phyloP scores from a whole-genome alignment of 2,888 invertebrate genomes.

The Litoditis marina region DNA sequence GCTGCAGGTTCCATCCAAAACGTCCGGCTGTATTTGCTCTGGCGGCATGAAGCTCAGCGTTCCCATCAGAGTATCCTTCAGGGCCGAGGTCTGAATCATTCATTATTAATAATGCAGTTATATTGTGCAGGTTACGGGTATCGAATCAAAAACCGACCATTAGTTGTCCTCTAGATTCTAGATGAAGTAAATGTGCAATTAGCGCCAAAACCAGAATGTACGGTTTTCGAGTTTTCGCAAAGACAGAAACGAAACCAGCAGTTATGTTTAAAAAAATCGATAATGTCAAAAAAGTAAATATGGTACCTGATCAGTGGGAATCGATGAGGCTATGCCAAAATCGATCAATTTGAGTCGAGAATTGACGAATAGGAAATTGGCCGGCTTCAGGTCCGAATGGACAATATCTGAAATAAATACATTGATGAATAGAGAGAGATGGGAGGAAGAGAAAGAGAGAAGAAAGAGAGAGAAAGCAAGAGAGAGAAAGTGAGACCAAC shows the following conservation, averaged over 20 bases:
- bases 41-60: constrained; percentile 68
- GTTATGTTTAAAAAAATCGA: background rate
- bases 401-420: constrained; percentile 75
- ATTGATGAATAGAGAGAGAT: background rate
- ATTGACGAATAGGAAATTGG: constrained; percentile 84
- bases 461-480: background rate
- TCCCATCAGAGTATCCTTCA: constrained; percentile 77
- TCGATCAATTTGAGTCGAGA: constrained; percentile 88
- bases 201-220: too few relatives aligned
- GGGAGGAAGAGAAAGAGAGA: background rate
- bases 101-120: too few relatives aligned
- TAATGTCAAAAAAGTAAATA: too few relatives aligned
- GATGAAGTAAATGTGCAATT: too few relatives aligned
- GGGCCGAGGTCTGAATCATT: constrained; percentile 83
- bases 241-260: too few relatives aligned
- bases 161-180: too few relatives aligned
- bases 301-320: constrained; percentile 75
- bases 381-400: constrained; percentile 93
- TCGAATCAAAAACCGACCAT: too few relatives aligned
- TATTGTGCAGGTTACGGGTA: too few relatives aligned
- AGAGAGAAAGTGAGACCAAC: too few relatives aligned
- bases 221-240: too few relatives aligned
- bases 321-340: constrained; percentile 88
- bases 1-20: background rate
- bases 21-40: background rate